These are phyloP conservation scores for Clavelina lepadiformis DNA, from an alignment of 23 tunicate species.

Conservation along the genomic window DNA sequence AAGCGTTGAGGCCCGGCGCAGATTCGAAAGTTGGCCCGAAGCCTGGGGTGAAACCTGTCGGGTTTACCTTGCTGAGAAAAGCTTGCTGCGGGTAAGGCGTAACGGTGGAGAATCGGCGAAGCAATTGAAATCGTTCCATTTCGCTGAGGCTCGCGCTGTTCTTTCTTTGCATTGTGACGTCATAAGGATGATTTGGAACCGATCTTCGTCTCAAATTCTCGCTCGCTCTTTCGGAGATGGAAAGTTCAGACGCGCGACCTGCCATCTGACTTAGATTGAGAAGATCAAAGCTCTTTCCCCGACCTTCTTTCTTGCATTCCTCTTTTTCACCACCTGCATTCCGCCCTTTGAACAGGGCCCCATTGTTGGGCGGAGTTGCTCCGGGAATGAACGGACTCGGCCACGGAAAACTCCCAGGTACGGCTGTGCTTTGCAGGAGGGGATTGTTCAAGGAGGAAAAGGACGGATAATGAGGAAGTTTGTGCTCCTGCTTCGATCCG, in stretches of 20 bases:
- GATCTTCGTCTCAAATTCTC: constrained; percentile 32
- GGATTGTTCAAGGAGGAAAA: not conserved
- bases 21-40: not conserved
- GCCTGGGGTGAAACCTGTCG: not conserved
- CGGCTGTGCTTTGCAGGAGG: not conserved
- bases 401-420: not conserved
- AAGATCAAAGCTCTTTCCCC: not conserved
- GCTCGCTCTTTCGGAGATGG: not conserved
- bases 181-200: constrained; percentile 23
- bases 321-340: not conserved
- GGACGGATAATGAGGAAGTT: no score
- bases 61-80: not conserved
- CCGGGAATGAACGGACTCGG: constrained; percentile 2
- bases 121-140: constrained; percentile 17
- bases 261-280: not conserved
- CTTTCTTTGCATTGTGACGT: constrained; percentile 6
- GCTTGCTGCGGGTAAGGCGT: constrained; percentile 6
- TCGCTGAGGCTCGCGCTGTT: constrained; percentile 11
- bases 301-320: not conserved
- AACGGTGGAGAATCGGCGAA: constrained; percentile 11
- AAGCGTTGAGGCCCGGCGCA: not conserved
- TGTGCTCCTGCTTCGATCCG: not conserved
- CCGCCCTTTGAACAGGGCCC: not conserved
- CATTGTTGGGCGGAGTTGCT: not conserved
- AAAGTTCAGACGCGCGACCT: not conserved